Evolutionary conservation across 2,113 vertebrate genomes (phyloP), one percentile per base, ranked within the genome.

Genomic region (Heloderma charlesbogerti): DNA sequence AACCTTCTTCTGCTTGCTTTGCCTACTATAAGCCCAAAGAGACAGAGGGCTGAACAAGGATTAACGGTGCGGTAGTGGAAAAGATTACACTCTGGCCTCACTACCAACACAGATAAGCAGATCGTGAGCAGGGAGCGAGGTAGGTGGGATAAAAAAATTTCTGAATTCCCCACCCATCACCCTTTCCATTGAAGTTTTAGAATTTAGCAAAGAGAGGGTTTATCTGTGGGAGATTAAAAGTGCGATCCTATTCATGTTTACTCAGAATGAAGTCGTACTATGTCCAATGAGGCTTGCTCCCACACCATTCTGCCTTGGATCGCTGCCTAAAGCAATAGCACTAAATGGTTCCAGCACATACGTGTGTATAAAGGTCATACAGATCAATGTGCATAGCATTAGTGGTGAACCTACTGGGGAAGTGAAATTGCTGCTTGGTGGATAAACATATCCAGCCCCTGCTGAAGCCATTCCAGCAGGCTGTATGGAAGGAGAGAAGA

Each of bases 41-140:
- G 92, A 93, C 1, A 7, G 71, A 94, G 94, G 94, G 43, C 92
- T 84, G 86, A 80, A 81, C 0, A 1, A 40, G 90, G 95, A 95
- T 96, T 86, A 91, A 86, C 89, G 91, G 10, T 88, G 95, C 0
- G 29, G 0, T 2, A 12, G 83, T 0, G 0, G 4, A 75, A 57
- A 87, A 89, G 94, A 96, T 95, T 85, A 94, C 78, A 69, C 69
- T 0, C 71, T 86, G 91, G 85, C 91, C 91, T n/a, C 0, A 0
- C 88, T 16, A 82, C 8, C 78, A 4, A 0, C 83, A 15, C 87
- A 12, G 79, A 40, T 45, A 12, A 0, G 79, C 40, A 80, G 93
- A 92, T 89, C 89, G 91, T 15, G 40, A 40, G 1, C 9, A 22
- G 72, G 37, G 0, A 0, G 0, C 43, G 12, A 89, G 89, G 0